Percentiles rank a stretch among this genome's conserved stretches.
Conservation (phyloP, 2,888 invertebrate species). For the Thumatha senex region DNA sequence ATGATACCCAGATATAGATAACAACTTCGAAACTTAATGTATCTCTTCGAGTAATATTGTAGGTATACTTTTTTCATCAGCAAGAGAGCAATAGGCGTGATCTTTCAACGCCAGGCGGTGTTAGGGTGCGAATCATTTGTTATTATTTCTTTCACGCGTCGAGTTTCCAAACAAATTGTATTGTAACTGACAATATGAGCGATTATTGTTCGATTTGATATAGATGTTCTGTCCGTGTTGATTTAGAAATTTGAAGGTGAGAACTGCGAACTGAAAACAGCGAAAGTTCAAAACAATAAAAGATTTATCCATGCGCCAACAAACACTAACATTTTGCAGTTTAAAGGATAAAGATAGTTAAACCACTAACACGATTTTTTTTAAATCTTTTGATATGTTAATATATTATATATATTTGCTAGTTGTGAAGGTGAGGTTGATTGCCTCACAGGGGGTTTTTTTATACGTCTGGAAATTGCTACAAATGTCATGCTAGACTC, state of each 20-base stretch:
- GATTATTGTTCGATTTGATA: slow-evolving; percentile 80
- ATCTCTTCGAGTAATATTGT: slow-evolving; percentile 38
- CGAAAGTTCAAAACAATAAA: too few species aligned
- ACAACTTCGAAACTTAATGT: slow-evolving; percentile 25
- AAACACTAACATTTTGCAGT: too few species aligned
- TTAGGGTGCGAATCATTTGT: slow-evolving; percentile 83
- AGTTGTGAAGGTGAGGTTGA: too few species aligned
- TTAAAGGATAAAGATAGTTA: too few species aligned
- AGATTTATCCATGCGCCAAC: too few species aligned
- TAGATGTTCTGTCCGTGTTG: slow-evolving; percentile 56
- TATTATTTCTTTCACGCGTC: slow-evolving; percentile 82
- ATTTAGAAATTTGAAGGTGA: slow-evolving; percentile 26
- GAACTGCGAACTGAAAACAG: too few species aligned
- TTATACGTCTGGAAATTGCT: too few species aligned
- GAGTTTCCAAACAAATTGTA: slow-evolving; percentile 81
- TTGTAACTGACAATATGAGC: slow-evolving; percentile 83
- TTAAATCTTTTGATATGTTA: too few species aligned
- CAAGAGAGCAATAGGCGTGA: slow-evolving; percentile 79
- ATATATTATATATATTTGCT: too few species aligned
- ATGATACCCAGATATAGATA: background rate
- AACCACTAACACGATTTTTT: too few species aligned
- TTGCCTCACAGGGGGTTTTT: too few species aligned
- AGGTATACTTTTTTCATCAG: slow-evolving; percentile 72
- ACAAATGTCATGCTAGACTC: too few species aligned
- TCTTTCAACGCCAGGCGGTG: slow-evolving; percentile 82